phyloP scores from a whole-genome alignment of 2,888 invertebrate species.

The Anaspis maculata region DNA sequence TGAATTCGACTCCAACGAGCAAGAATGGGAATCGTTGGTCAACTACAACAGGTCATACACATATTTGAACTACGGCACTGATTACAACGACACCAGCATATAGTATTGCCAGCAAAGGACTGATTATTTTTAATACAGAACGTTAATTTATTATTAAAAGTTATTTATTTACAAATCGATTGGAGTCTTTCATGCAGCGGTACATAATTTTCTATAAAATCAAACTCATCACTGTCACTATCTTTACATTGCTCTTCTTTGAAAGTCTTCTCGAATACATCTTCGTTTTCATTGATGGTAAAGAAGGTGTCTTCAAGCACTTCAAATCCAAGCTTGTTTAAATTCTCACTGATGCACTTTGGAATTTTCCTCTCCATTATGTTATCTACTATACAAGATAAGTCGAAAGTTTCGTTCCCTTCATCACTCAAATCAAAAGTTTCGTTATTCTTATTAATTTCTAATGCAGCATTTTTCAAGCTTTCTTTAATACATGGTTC shows the following conservation, averaged over 20 bases:
- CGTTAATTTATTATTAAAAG: no score
- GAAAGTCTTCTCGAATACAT: slow-evolving; percentile 55
- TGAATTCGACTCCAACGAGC: slow-evolving; percentile 61
- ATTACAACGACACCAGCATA: slow-evolving; percentile 9
- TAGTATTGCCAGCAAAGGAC: slow-evolving; percentile 6
- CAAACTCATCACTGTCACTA: slow-evolving; percentile 13
- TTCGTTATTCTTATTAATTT: no score
- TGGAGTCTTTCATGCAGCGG: no score
- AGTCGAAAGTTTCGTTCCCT: slow-evolving; percentile 37
- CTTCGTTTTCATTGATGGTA: slow-evolving; percentile 38
- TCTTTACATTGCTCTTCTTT: slow-evolving; percentile 21
- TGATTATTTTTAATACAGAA: no score
- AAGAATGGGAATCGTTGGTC: slow-evolving; percentile 58
- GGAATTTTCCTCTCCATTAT: slow-evolving; percentile 39
- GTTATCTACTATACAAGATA: slow-evolving; percentile 48
- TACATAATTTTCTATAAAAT: slow-evolving; percentile 1
- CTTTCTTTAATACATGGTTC: slow-evolving; percentile 2
- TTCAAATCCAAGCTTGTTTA: slow-evolving; percentile 14
- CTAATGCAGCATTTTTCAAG: slow-evolving; percentile 22
- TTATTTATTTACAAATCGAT: slow-evolving; percentile 6
- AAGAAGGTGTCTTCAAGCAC: slow-evolving; percentile 22
- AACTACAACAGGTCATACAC: slow-evolving; percentile 33
- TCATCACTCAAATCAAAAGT: slow-evolving; percentile 41
- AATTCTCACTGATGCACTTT: slow-evolving; percentile 19
- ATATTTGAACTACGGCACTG: no score